A percentile compares a stretch with the other conserved stretches of the same genome.
Evolutionary conservation across 2,113 vertebrate genomes (phyloP).

Genomic region (Archilochus colubris): DNA sequence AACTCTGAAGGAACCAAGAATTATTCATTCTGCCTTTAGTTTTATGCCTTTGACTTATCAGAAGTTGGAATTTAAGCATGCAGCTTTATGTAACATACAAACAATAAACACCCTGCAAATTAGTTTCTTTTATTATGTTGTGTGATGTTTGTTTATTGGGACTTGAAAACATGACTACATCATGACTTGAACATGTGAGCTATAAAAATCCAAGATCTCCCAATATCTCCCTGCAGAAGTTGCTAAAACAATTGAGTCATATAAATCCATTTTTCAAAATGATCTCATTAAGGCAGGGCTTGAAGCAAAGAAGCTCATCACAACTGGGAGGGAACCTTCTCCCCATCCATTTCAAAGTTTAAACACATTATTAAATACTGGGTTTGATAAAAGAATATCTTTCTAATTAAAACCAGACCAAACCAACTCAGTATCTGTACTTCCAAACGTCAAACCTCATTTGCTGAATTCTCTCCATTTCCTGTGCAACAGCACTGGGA

Average conservation of each 20-base stretch:
- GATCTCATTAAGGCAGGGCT: slow-evolving; percentile 10
- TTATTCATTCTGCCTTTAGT: not conserved
- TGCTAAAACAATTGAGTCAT: not conserved
- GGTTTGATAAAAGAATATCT: not conserved
- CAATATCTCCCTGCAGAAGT: fast-evolving
- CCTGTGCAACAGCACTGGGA: not conserved
- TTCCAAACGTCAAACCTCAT: not conserved
- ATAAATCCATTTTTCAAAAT: not conserved
- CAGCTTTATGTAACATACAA: not conserved
- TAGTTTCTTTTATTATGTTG: not conserved
- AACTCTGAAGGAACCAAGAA: not conserved
- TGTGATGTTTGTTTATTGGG: not conserved
- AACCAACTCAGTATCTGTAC: not conserved
- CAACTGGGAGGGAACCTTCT: not conserved
- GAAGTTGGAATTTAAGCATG: not conserved
- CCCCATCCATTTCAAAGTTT: not conserved
- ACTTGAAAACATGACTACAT: not conserved
- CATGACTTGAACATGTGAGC: not conserved
- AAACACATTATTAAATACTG: not conserved
- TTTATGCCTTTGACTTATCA: not conserved
- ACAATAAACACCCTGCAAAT: not conserved
- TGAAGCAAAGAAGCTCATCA: not conserved
- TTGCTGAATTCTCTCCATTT: not conserved
- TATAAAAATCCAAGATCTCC: not conserved
- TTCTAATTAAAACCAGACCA: not conserved